Conservation (phyloP, 2,888 invertebrate genomes). For the Aphrophora alni region DNA sequence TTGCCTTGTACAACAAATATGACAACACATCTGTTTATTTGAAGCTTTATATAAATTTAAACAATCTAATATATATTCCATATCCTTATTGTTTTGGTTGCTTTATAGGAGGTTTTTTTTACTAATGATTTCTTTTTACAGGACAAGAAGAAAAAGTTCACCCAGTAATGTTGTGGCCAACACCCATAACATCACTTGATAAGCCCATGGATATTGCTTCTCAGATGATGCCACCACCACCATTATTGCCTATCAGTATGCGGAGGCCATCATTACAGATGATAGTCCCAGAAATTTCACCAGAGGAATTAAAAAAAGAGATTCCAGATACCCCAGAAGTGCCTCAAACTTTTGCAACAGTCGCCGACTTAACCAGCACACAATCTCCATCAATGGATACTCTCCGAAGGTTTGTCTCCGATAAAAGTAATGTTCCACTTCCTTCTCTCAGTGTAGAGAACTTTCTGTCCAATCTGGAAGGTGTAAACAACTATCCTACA, state of each 20-base stretch:
- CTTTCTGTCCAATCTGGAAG: conserved; percentile 32
- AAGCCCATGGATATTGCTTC: neutral
- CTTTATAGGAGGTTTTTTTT: too few relatives aligned
- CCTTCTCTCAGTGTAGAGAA: conserved; percentile 35
- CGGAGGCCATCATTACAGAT: conserved; percentile 61
- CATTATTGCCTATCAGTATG: conserved; percentile 66
- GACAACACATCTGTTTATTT: too few relatives aligned
- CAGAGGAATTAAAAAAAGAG: conserved; percentile 50
- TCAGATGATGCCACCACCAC: conserved; percentile 61
- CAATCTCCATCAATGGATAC: conserved; percentile 65
- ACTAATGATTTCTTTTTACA: conserved; percentile 24
- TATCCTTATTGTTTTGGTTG: too few relatives aligned
- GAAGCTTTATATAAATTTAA: too few relatives aligned
- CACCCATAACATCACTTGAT: conserved; percentile 31
- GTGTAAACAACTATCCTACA: neutral
- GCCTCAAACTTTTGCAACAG: conserved; percentile 42
- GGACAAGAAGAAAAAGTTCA: conserved; percentile 42
- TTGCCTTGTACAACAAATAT: too few relatives aligned
- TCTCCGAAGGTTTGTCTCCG: conserved; percentile 60
- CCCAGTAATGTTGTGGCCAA: conserved; percentile 44
- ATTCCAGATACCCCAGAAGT: conserved; percentile 16
- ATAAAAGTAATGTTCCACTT: conserved; percentile 19
- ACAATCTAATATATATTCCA: too few relatives aligned
- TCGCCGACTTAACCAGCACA: conserved; percentile 58
- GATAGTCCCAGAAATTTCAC: conserved; percentile 29